Conservation (phyloP, 1,140 invertebrate species). For the Zelostemma sp. region DNA sequence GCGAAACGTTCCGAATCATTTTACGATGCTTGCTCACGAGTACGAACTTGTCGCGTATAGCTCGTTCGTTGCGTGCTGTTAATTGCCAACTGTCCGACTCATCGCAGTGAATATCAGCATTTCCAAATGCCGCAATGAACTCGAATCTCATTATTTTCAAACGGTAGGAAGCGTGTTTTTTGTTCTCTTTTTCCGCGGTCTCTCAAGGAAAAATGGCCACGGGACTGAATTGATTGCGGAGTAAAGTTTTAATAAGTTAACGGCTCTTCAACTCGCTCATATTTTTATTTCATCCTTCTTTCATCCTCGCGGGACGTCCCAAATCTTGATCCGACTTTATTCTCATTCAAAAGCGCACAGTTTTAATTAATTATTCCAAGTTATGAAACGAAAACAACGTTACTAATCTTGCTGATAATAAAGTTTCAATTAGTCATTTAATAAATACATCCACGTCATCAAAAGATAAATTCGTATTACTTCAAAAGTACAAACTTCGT, state of each 20-base stretch:
- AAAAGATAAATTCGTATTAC: neutral
- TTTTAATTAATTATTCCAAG: neutral
- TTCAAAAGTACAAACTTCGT: neutral
- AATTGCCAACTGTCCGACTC: conserved; percentile 39
- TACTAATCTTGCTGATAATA: neutral
- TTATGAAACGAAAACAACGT: neutral
- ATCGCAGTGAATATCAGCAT: conserved; percentile 44
- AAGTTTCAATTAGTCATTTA: neutral
- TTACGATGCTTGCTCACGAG: conserved; percentile 23
- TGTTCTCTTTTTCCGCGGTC: neutral
- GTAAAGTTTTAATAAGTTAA: conserved; percentile 3
- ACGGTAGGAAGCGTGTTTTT: neutral
- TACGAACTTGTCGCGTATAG: conserved; percentile 25
- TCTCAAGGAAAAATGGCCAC: neutral
- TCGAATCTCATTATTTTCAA: neutral
- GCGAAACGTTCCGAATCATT: conserved; percentile 13
- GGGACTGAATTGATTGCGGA: neutral
- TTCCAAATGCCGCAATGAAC: conserved; percentile 5
- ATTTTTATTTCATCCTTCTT: neutral
- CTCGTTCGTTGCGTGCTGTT: conserved; percentile 40
- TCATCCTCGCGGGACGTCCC: neutral
- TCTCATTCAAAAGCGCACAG: neutral
- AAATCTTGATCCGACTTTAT: neutral
- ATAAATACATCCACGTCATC: neutral
- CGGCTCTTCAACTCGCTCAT: neutral